Conservation (phyloP, 2,113 vertebrate genomes). For the Pristiophorus japonicus region DNA sequence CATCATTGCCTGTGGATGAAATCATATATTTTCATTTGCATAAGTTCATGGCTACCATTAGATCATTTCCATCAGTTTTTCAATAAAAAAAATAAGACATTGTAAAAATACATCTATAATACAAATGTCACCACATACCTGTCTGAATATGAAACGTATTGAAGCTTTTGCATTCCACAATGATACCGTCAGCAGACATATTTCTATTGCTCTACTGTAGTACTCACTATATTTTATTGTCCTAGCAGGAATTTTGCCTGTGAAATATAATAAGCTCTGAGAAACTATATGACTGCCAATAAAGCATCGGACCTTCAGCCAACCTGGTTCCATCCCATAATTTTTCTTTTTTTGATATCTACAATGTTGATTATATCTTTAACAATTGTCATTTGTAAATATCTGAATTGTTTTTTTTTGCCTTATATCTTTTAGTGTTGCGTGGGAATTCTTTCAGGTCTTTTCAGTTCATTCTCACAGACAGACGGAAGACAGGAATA, state of each 20-base stretch:
- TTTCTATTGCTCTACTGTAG: not conserved
- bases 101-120: constrained; percentile 19
- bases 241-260: constrained; percentile 13
- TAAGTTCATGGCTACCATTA: not conserved
- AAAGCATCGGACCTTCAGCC: not conserved
- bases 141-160: constrained; percentile 18
- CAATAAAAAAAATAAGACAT: not conserved
- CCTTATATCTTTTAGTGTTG: not conserved
- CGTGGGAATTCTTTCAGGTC: not conserved
- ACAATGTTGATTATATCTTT: constrained; percentile 1
- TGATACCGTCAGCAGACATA: constrained; percentile 18
- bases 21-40: constrained; percentile 16
- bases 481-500: not conserved
- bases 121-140: constrained; percentile 12
- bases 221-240: not conserved
- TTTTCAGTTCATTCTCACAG: not conserved
- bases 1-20: constrained; percentile 1
- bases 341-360: not conserved
- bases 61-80: constrained; percentile 3
- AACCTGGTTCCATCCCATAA: not conserved
- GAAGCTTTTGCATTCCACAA: constrained; percentile 1
- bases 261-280: not conserved
- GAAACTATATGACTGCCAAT: not conserved
- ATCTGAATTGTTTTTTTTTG: not conserved
- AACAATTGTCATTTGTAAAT: not conserved